phyloP scores from a whole-genome alignment of 2,113 vertebrate genomes.

The Phylloscopus trochiloides region DNA sequence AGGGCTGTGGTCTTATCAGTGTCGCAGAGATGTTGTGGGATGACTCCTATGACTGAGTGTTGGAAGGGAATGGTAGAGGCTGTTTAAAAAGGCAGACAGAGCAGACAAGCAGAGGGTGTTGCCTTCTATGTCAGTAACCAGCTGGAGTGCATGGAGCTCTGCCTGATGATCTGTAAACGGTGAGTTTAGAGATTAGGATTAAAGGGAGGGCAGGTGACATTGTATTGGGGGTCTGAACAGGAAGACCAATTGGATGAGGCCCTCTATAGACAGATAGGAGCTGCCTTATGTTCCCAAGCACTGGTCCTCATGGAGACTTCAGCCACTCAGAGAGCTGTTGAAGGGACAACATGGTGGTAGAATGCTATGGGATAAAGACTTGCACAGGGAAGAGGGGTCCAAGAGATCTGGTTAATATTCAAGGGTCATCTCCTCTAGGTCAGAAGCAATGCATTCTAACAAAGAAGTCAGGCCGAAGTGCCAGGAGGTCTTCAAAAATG shows the following conservation, averaged over 20 bases:
- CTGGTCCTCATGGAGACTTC: neutral
- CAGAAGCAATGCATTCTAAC: neutral
- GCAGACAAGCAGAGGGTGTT: neutral
- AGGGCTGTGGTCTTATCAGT: neutral
- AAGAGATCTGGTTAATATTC: neutral
- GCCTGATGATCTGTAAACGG: neutral
- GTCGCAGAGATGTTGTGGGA: neutral
- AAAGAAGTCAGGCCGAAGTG: neutral
- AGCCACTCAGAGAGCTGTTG: neutral
- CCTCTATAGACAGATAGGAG: neutral
- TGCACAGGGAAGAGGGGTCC: neutral
- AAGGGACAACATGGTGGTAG: neutral
- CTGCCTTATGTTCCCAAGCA: neutral
- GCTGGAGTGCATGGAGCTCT: neutral
- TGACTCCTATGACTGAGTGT: neutral
- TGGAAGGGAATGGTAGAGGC: neutral
- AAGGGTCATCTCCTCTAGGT: neutral
- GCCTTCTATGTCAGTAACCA: neutral
- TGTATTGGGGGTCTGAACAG: neutral
- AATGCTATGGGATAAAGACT: neutral
- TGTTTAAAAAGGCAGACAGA: neutral
- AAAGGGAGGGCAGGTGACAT: too few relatives aligned
- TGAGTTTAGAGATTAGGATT: neutral
- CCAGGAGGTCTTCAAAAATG: neutral
- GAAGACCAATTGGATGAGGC: neutral